Base-by-base conservation (phyloP, 2,113 vertebrate species). In the Procavia capensis region DNA sequence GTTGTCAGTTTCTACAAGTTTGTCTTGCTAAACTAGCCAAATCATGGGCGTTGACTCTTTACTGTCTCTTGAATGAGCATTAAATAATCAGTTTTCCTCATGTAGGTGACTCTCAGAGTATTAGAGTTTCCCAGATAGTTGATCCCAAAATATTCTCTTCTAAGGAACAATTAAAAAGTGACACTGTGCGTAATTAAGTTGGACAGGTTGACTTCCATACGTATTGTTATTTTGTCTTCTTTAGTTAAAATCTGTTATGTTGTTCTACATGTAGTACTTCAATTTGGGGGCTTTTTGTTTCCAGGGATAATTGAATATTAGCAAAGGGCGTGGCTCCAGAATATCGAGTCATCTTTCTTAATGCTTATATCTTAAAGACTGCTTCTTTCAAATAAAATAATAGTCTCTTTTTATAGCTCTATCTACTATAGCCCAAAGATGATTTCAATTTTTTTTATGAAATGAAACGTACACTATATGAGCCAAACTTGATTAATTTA, bases 11-110 rank as follows among this genome's bases (percentile, higher is more conserved):
- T 84, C 41, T 45, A 93, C 16, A 85, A 34, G 7, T 90, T 76
- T 76, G 17, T 88, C 79, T 95, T 95, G 54, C 22, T 85, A 68
- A 85, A 89, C 24, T 75, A 66, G 39, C 6, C 5, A 82, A 54
- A 75, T 91, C n/a, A 68, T 92, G 90, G n/a, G 57, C 31, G 70
- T 75, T 75, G 70, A 92, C n/a, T 93, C 16, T 88, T 88, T 76
- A 29, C 17, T 94, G 76, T 45, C 76, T 93, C 47, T 95, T 90
- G 41, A 81, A 36, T 75, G 20, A 75, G 36, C 19, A 85, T 6
- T 94, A 5, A 29, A 75, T 89, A 83, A 85, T 78, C 45, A 90
- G 1, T 70, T 93, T 96, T 81, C 34, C 66, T 76, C 50, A 70
- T 57, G n/a, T 27, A 72, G 5, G 27, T 41, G 22, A 72, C 47